These are phyloP conservation scores for Parazoanthus atlanticus DNA, from an alignment of 92 coral and sea anemone species.

Conservation along the genomic window DNA sequence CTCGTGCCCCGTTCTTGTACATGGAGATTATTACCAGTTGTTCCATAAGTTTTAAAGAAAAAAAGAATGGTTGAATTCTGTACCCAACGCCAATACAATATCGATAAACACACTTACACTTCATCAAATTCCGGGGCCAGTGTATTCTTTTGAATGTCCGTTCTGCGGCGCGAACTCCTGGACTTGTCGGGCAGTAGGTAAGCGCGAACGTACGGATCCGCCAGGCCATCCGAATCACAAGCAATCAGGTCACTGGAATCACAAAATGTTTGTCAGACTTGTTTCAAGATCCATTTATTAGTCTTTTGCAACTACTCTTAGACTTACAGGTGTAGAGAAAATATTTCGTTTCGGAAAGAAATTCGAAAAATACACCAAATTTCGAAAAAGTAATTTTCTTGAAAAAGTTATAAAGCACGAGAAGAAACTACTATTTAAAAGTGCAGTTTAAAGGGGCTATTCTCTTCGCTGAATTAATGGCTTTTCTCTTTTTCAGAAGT, in stretches of 20 bases:
- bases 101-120: constrained; percentile 55
- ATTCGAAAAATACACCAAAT: too few species aligned
- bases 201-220: constrained; percentile 94
- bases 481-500: too few species aligned
- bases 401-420: too few species aligned
- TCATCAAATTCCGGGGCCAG: constrained; percentile 89
- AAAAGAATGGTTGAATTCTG: background rate
- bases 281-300: too few species aligned
- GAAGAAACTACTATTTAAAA: too few species aligned
- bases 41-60: background rate
- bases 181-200: constrained; percentile 97
- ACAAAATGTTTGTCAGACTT: background rate
- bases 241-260: constrained; percentile 79
- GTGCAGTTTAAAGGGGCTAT: too few species aligned
- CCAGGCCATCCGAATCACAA: constrained; percentile 97
- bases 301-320: too few species aligned
- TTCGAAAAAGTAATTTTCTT: too few species aligned
- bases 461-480: too few species aligned
- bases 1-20: background rate
- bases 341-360: too few species aligned
- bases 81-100: background rate
- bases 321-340: too few species aligned
- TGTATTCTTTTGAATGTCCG: constrained; percentile 88
- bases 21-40: background rate
- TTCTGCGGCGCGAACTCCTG: constrained; percentile 84